Evolutionary conservation across 2,888 invertebrate genomes (phyloP).

Genomic region (Argynnis bischoffii): DNA sequence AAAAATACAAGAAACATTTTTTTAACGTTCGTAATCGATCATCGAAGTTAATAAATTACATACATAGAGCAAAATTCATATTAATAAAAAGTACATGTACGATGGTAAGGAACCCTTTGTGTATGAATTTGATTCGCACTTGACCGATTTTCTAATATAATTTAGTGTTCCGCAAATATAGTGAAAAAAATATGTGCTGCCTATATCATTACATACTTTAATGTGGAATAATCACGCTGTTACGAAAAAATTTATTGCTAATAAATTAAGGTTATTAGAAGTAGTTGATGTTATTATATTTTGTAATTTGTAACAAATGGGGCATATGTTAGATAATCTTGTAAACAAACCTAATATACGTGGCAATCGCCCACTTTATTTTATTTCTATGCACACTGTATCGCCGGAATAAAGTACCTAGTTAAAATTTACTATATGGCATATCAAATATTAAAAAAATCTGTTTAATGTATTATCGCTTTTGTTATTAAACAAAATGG

Average conservation of each 20-base stretch:
- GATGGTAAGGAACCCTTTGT: too few relatives aligned
- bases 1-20: too few relatives aligned
- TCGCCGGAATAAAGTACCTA: too few relatives aligned
- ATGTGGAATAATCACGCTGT: not conserved
- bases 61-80: too few relatives aligned
- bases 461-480: too few relatives aligned
- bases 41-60: too few relatives aligned
- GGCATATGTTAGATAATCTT: slow-evolving; percentile 18
- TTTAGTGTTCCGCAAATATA: slow-evolving; percentile 2
- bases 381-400: not conserved
- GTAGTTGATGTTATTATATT: slow-evolving; percentile 4
- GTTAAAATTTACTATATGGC: too few relatives aligned
- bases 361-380: not conserved
- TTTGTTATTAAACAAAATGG: too few relatives aligned
- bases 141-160: not conserved
- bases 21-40: too few relatives aligned
- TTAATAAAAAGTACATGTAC: too few relatives aligned
- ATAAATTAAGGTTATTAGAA: slow-evolving; percentile 13
- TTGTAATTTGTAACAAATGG: slow-evolving; percentile 9
- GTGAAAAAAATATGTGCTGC: not conserved
- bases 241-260: not conserved
- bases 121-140: too few relatives aligned
- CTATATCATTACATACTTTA: not conserved
- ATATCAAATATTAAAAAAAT: too few relatives aligned
- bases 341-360: slow-evolving; percentile 15